A percentile compares a stretch with the other conserved stretches of the same genome.
Conservation (phyloP, 2,113 vertebrate genomes). For the Chaetops frenatus region DNA sequence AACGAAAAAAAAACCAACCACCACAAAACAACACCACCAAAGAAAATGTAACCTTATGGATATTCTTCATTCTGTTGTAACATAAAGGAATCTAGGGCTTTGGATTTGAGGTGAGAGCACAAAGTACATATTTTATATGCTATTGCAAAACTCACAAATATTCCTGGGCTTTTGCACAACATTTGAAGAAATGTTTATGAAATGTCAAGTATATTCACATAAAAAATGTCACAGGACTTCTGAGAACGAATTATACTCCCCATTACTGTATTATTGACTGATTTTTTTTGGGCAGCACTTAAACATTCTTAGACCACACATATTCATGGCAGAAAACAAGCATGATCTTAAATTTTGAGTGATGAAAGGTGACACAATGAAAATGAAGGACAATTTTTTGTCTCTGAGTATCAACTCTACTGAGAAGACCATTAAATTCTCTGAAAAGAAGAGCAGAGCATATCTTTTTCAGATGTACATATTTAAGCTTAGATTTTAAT, state of each 20-base stretch:
- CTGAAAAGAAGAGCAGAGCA: background rate
- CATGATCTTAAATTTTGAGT: background rate
- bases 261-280: too few species aligned
- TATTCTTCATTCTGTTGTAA: background rate
- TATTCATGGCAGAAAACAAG: background rate
- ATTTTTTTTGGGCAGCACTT: background rate
- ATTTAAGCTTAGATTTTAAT: background rate
- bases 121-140: background rate
- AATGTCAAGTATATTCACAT: background rate
- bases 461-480: background rate
- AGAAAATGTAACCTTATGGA: background rate
- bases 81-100: background rate
- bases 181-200: background rate
- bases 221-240: background rate
- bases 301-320: background rate
- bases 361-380: background rate
- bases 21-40: too few species aligned
- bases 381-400: background rate
- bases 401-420: background rate
- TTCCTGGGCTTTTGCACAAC: accelerated
- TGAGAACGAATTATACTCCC: accelerated
- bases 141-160: background rate
- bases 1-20: too few species aligned
- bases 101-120: background rate
- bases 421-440: background rate